These are phyloP conservation scores for Cerceris rybyensis DNA, from an alignment of 2,888 invertebrate species.

Conservation along the genomic window DNA sequence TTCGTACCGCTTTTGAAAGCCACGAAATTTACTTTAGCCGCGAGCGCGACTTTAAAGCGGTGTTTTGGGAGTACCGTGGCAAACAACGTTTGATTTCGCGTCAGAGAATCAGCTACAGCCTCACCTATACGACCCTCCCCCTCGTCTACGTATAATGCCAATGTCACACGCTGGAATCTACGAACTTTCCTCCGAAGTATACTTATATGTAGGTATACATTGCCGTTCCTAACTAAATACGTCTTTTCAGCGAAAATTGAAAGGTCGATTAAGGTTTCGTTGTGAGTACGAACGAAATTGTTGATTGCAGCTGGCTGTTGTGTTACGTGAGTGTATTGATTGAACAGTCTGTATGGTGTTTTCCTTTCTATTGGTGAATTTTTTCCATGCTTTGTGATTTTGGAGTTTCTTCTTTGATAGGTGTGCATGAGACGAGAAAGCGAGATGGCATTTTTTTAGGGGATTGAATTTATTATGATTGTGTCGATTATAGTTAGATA, in stretches of 20 bases:
- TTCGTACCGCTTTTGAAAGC: constrained; percentile 63
- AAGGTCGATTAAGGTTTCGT: background rate
- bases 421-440: too few species aligned
- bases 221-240: background rate
- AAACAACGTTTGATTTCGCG: constrained; percentile 63
- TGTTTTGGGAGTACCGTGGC: constrained; percentile 42
- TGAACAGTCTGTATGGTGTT: background rate
- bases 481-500: too few species aligned
- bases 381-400: too few species aligned
- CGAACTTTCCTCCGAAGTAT: constrained; percentile 26
- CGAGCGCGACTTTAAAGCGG: constrained; percentile 63
- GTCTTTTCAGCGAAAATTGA: background rate
- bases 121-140: constrained; percentile 14
- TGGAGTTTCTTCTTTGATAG: too few species aligned
- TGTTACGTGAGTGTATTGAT: background rate
- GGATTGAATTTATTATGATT: too few species aligned
- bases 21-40: constrained; percentile 69
- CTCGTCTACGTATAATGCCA: constrained; percentile 37
- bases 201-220: constrained; percentile 7
- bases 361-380: too few species aligned
- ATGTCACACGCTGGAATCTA: constrained; percentile 43
- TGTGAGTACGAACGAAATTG: background rate
- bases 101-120: constrained; percentile 31
- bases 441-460: too few species aligned
- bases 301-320: background rate